Evolutionary conservation across 2,113 vertebrate genomes (phyloP).

Genomic region (Hyperopisus bebe): DNA sequence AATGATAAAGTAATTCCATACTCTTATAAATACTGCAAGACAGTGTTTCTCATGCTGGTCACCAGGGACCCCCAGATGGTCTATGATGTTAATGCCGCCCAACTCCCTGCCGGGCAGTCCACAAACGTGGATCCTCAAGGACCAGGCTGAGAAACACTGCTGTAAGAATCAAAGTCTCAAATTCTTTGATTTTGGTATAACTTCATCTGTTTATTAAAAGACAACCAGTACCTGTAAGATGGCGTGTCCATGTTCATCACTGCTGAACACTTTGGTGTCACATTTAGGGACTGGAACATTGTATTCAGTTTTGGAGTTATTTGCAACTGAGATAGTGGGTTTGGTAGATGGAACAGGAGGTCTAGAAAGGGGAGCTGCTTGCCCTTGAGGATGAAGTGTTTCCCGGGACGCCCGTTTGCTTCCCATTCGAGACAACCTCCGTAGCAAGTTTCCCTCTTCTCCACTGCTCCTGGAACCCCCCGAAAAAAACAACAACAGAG

Average conservation of each 20-base stretch:
- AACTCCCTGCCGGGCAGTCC: background rate
- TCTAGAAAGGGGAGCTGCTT: constrained; percentile 29
- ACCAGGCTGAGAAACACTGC: background rate
- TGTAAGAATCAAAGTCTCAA: background rate
- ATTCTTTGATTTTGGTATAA: background rate
- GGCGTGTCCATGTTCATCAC: constrained; percentile 49
- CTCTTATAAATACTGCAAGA: background rate
- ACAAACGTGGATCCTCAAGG: background rate
- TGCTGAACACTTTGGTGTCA: constrained; percentile 54
- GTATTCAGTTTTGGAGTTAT: constrained; percentile 43
- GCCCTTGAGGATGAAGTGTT: constrained; percentile 24
- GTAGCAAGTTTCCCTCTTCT: constrained; percentile 56
- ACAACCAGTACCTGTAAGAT: constrained; percentile 51
- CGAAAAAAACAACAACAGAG: background rate
- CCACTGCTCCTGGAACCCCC: constrained; percentile 42
- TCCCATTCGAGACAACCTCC: constrained; percentile 54
- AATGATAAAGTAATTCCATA: background rate
- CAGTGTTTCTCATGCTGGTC: background rate
- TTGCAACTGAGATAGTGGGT: constrained; percentile 32
- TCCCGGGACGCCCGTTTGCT: constrained; percentile 50
- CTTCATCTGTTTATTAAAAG: background rate
- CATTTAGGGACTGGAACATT: constrained; percentile 30
- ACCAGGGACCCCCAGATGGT: background rate
- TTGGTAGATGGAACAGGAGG: constrained; percentile 15
- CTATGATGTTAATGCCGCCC: background rate